Evolutionary conservation across 2,113 vertebrate species (phyloP).

Genomic region (Agelaius tricolor): DNA sequence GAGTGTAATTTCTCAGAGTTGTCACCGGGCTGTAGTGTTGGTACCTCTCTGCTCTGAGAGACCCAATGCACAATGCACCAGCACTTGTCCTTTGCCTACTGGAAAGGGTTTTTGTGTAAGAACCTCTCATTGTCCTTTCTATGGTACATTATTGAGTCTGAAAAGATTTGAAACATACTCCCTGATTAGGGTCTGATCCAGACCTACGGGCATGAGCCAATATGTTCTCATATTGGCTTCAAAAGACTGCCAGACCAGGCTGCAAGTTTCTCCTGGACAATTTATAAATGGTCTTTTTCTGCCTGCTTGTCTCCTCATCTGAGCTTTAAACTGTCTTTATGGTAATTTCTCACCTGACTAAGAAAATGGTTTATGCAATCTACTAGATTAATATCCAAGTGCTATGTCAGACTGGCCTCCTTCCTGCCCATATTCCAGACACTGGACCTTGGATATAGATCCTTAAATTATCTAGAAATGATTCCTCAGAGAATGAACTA

Average conservation of each 20-base stretch:
- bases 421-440: neutral
- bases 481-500: neutral
- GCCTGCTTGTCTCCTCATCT: rapidly evolving
- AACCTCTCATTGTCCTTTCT: rapidly evolving
- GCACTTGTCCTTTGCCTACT: rapidly evolving
- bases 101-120: neutral
- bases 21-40: neutral
- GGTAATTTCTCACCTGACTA: neutral
- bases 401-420: neutral
- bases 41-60: neutral
- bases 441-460: neutral
- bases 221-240: neutral
- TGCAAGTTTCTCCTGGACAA: neutral
- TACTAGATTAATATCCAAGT: neutral
- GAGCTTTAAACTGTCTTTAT: neutral
- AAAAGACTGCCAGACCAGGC: neutral
- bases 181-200: neutral
- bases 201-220: neutral
- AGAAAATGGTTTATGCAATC: neutral
- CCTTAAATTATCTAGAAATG: neutral
- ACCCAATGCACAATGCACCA: rapidly evolving
- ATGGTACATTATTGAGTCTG: rapidly evolving
- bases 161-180: neutral
- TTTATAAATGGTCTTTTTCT: neutral
- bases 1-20: neutral